These are phyloP conservation scores for Alsophila aescularia DNA, from an alignment of 2,888 invertebrate species.

Conservation along the genomic window DNA sequence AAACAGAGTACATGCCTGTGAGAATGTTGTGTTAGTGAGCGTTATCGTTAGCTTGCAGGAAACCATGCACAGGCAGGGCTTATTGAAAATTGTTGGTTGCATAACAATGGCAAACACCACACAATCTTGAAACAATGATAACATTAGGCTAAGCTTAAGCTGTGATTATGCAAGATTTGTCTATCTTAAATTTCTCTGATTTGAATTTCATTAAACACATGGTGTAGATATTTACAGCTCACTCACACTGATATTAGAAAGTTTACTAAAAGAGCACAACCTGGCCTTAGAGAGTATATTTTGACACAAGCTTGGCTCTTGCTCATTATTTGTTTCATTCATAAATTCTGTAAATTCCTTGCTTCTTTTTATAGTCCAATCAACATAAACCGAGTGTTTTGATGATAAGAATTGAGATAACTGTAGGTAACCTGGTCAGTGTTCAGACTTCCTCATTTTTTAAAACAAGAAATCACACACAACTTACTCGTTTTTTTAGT, in stretches of 20 bases:
- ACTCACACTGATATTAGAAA: conserved; percentile 36
- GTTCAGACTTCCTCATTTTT: too few species aligned
- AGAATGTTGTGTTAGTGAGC: conserved; percentile 20
- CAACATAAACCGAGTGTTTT: conserved; percentile 1
- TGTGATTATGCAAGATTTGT: conserved; percentile 49
- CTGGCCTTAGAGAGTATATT: conserved; percentile 17
- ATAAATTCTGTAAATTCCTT: conserved; percentile 3
- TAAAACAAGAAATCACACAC: too few species aligned
- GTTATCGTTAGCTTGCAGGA: conserved; percentile 67
- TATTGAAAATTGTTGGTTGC: conserved; percentile 81
- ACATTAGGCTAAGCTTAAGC: conserved; percentile 49
- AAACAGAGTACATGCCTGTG: conserved; percentile 49
- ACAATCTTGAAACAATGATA: conserved; percentile 71
- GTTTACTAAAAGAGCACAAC: conserved; percentile 31
- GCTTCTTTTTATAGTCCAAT: background rate
- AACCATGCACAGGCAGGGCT: conserved; percentile 69
- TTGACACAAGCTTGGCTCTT: conserved; percentile 7
- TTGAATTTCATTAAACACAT: conserved; percentile 37
- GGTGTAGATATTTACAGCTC: conserved; percentile 20
- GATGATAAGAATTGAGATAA: conserved; percentile 7
- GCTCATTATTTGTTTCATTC: conserved; percentile 3
- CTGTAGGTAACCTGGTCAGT: background rate
- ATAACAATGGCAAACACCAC: conserved; percentile 73
- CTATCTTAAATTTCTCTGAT: conserved; percentile 50
- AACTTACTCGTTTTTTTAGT: too few species aligned